Base-by-base conservation (phyloP, 2,888 invertebrate genomes). In the Galeruca laticollis region DNA sequence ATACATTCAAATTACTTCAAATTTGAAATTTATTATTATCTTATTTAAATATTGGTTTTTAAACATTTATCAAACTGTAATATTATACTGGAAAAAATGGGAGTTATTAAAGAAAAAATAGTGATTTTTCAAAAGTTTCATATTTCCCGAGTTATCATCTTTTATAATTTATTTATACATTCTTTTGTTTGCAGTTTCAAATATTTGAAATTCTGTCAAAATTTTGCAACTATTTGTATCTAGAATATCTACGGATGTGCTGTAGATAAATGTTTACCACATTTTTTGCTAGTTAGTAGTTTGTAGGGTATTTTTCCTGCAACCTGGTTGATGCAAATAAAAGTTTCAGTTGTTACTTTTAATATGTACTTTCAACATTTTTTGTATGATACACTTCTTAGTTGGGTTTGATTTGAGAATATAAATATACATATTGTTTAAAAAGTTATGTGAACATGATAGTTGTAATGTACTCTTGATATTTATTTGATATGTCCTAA, bases 251-350 rank as follows among this genome's bases (percentile, higher is more conserved):
- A 67, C 47, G 33, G 57, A 37, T 71, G 71, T 71, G 68, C 35
- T 59, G 70, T 75, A 75, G 75, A 71, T 74, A 61, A 60, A 75
- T 73, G 71, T 75, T 73, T 70, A 64, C 56, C 63, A 69, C 61
- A 75, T 73, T 72, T 75, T 74, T 72, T 76, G 76, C 74, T 73
- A 74, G 75, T 57, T 74, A 62, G 76, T 77, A 77, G 76, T 73
- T 73, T 70, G 66, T 74, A 74, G 74, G 67, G 71, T 69, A 72
- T 71, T 73, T 72, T 76, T 74, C 72, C 71, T 77, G 74, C 73
- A 73, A 73, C 76, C 73, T 66, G 49, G 51, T 65, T 43, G 11
- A 64, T 57, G 54, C 54, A 26, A 43, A 64, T 4, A 52, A 26
- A 37, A 10, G 33, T 49, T 51, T 15, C 18, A 15, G 4, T 43